Conservation (phyloP, 2,888 invertebrate species). For the Vannuccia rotundouncinata region DNA sequence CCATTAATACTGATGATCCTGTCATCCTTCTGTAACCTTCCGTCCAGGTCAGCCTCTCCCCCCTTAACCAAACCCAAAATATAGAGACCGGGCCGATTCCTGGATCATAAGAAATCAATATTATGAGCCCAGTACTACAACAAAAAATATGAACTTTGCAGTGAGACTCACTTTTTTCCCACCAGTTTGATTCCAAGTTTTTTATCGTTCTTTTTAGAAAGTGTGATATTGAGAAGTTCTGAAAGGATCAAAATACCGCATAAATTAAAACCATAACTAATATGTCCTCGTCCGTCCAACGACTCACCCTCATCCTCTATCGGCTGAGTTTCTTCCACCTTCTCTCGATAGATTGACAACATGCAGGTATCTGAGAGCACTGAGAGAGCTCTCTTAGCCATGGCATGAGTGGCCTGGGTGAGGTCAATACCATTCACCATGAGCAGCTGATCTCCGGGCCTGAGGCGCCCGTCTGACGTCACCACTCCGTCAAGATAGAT, state of each 20-base stretch:
- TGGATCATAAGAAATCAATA: constrained; percentile 39
- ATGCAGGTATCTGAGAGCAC: neutral
- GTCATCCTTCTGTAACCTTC: constrained; percentile 57
- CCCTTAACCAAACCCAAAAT: constrained; percentile 53
- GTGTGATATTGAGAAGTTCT: constrained; percentile 51
- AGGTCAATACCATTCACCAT: constrained; percentile 15
- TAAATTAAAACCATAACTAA: no score
- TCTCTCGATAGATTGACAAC: neutral
- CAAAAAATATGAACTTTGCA: no score
- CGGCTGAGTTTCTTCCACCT: no score
- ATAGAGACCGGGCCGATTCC: constrained; percentile 52
- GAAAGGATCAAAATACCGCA: neutral
- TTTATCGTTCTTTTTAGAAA: constrained; percentile 53
- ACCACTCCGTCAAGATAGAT: constrained; percentile 22
- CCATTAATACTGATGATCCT: constrained; percentile 58
- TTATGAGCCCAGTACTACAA: no score
- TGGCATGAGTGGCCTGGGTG: constrained; percentile 5
- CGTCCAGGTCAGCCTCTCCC: constrained; percentile 56
- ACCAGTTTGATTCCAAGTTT: constrained; percentile 58
- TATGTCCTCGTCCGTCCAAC: no score
- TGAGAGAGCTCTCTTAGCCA: constrained; percentile 1
- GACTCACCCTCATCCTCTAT: no score
- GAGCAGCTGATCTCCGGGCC: constrained; percentile 20
- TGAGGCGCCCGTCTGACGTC: neutral
- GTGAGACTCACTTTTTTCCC: constrained; percentile 51